phyloP scores from a whole-genome alignment of 2,797 vertebrate species.

The Sternotherus odoratus region DNA sequence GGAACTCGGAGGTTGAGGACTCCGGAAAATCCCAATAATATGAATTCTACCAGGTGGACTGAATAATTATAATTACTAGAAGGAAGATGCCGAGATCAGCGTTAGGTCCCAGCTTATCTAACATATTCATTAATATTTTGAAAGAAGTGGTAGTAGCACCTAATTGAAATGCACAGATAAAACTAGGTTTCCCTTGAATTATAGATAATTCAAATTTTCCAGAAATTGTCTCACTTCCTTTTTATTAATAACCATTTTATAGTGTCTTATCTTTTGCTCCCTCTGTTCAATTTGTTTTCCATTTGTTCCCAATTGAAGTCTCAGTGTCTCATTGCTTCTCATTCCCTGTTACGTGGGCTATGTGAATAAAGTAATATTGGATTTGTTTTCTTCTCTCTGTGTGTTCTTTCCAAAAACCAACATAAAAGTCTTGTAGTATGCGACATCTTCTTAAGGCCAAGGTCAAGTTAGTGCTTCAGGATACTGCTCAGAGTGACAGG shows the following conservation, averaged over 20 bases:
- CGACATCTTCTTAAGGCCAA: neutral
- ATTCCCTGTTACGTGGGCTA: neutral
- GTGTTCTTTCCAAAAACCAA: neutral
- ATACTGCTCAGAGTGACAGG: conserved; percentile 53
- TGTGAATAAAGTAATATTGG: neutral
- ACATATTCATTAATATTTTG: neutral
- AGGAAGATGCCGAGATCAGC: neutral
- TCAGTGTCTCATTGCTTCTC: neutral
- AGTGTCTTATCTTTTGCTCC: neutral
- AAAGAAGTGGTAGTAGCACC: neutral
- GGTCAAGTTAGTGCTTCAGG: conserved; percentile 37
- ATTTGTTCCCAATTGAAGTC: neutral
- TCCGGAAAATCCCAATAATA: neutral
- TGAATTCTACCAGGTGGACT: neutral
- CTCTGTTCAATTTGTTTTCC: neutral
- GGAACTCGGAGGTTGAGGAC: neutral
- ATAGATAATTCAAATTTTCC: neutral
- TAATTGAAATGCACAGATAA: neutral
- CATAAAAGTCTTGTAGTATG: neutral
- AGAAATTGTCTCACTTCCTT: neutral
- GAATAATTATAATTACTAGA: neutral
- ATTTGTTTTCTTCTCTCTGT: neutral
- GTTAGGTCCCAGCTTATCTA: neutral
- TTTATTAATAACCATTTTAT: neutral
- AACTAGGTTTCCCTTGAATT: neutral